phyloP scores from a whole-genome alignment of 2,888 invertebrate species.

The Colostygia pectinataria region DNA sequence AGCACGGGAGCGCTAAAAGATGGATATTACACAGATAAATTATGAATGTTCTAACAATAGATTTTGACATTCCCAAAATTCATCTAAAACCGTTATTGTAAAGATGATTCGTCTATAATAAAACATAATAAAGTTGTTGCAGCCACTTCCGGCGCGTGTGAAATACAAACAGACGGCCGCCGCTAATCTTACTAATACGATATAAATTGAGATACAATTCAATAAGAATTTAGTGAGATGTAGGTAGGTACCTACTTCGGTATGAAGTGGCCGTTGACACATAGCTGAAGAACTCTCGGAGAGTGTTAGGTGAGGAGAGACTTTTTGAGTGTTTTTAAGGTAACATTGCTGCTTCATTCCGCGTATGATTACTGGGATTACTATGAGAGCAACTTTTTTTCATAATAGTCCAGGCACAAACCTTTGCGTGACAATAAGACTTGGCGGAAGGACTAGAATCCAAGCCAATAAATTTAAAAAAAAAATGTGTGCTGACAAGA shows the following conservation, averaged over 20 bases:
- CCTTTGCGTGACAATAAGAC: too few species aligned
- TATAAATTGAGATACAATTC: conserved; percentile 51
- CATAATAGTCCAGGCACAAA: too few species aligned
- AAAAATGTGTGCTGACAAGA: too few species aligned
- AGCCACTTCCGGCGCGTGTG: conserved; percentile 41
- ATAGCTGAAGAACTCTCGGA: conserved; percentile 14
- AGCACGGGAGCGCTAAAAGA: too few species aligned
- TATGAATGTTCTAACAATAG: conserved; percentile 1
- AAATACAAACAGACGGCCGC: conserved; percentile 47
- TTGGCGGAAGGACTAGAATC: too few species aligned
- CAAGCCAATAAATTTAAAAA: too few species aligned
- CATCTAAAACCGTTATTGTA: conserved; percentile 24
- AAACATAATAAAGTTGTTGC: conserved; percentile 44
- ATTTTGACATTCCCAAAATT: conserved; percentile 14
- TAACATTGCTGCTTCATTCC: too few species aligned
- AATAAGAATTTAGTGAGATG: conserved; percentile 32
- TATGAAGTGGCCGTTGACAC: conserved; percentile 21
- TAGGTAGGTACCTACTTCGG: background rate
- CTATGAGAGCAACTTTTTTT: too few species aligned
- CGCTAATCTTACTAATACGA: conserved; percentile 45
- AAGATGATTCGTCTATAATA: conserved; percentile 23
- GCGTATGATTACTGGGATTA: too few species aligned
- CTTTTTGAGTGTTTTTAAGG: background rate
- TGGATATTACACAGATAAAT: background rate
- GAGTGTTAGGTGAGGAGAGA: background rate